Conservation (phyloP, 2,113 vertebrate genomes). For the Sinocyclocheilus anshuiensis region DNA sequence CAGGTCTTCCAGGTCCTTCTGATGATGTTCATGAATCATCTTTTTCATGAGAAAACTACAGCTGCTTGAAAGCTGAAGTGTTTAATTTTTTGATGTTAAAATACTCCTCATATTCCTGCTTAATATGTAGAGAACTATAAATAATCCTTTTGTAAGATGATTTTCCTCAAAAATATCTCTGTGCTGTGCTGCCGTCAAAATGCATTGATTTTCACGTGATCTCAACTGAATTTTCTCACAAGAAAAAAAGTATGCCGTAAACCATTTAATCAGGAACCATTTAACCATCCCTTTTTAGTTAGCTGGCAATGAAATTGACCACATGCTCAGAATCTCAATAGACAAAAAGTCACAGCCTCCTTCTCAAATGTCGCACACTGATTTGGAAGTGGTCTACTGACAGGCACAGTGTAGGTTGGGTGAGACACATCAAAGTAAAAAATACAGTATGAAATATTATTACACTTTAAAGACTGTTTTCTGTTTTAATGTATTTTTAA, state of each 20-base stretch:
- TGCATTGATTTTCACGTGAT: neutral
- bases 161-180: neutral
- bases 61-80: constrained; percentile 3
- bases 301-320: neutral
- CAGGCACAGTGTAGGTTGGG: neutral
- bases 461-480: neutral
- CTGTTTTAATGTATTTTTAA: neutral
- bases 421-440: neutral
- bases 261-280: neutral
- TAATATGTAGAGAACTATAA: neutral
- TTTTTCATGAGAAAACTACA: constrained; percentile 37
- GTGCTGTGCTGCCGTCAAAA: neutral
- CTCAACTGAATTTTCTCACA: neutral
- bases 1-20: constrained; percentile 40
- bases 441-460: neutral
- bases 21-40: constrained; percentile 20
- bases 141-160: neutral
- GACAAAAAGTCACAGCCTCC: neutral
- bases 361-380: neutral
- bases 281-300: neutral
- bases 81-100: constrained; percentile 1
- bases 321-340: neutral
- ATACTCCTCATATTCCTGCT: neutral
- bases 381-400: neutral
- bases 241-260: neutral